Evolutionary conservation across 2,888 invertebrate genomes (phyloP).

Genomic region (Apodemia duryi): DNA sequence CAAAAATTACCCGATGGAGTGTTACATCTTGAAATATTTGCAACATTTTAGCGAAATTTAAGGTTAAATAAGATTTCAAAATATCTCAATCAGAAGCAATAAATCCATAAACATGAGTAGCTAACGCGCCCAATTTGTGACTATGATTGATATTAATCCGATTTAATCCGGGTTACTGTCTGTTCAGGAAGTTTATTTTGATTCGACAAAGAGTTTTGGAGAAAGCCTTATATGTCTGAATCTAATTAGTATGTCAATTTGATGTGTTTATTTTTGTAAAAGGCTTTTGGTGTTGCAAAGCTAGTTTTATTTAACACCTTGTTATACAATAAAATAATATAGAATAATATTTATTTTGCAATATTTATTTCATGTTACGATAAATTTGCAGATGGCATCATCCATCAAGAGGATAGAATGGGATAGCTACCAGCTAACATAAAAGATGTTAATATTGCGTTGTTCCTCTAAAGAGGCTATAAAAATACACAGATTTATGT

Average conservation of each 20-base stretch:
- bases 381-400: too few species aligned
- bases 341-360: too few species aligned
- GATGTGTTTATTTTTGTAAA: conserved; percentile 6
- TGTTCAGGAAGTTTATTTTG: conserved; percentile 30
- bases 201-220: conserved; percentile 13
- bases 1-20: too few species aligned
- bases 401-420: too few species aligned
- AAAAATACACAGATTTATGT: too few species aligned
- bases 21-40: too few species aligned
- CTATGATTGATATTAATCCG: conserved; percentile 73
- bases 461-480: too few species aligned
- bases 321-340: not conserved
- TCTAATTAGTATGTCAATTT: conserved; percentile 13
- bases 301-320: not conserved
- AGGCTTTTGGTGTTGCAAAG: not conserved
- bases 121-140: conserved; percentile 65
- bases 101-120: conserved; percentile 41
- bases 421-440: too few species aligned
- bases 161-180: conserved; percentile 55
- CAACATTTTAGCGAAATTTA: too few species aligned
- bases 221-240: conserved; percentile 11
- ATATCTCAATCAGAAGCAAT: conserved; percentile 14
- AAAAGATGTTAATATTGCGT: too few species aligned
- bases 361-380: too few species aligned
- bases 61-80: too few species aligned